Conservation (phyloP, 2,113 vertebrate genomes). For the Pedionomus torquatus region DNA sequence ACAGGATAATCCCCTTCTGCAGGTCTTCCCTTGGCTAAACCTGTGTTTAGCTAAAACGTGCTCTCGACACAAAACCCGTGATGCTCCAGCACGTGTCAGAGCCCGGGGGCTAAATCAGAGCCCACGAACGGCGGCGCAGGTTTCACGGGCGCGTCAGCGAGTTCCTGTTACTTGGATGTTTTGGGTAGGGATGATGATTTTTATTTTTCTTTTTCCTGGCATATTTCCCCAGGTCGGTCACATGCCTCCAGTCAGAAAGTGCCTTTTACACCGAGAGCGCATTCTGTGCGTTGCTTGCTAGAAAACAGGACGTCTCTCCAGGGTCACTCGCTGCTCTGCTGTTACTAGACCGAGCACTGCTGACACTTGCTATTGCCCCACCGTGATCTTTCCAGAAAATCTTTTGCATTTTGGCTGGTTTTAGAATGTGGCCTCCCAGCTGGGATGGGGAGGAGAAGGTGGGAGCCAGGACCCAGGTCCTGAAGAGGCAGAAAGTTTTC, state of each 20-base stretch:
- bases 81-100: neutral
- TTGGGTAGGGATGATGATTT: neutral
- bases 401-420: neutral
- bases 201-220: neutral
- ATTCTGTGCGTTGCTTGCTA: neutral
- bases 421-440: neutral
- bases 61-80: neutral
- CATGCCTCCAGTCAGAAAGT: neutral
- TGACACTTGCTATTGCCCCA: fast-evolving
- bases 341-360: neutral
- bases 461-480: neutral
- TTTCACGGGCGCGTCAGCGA: fast-evolving
- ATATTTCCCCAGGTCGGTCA: neutral
- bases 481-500: neutral
- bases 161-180: neutral
- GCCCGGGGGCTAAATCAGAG: neutral
- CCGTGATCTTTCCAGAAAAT: neutral
- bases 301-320: neutral
- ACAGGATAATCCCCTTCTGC: neutral
- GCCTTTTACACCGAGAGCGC: neutral
- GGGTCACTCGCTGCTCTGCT: fast-evolving
- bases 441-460: neutral
- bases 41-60: neutral
- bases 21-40: neutral
- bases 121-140: fast-evolving